Conservation (phyloP, 2,797 vertebrate species). For the Remorina albescens region DNA sequence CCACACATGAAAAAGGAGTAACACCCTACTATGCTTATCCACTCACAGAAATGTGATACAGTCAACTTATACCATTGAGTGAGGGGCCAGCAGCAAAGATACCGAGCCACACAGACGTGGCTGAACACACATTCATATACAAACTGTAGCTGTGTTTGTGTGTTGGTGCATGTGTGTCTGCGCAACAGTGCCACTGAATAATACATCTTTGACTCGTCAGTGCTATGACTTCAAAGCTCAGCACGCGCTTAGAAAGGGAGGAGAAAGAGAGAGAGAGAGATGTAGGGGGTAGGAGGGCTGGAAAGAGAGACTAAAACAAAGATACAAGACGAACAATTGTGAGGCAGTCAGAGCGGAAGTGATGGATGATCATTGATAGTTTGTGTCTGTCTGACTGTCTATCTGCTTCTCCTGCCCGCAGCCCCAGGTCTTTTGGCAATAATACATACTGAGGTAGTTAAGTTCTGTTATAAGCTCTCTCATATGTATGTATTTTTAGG, state of each 20-base stretch:
- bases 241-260: constrained; percentile 69
- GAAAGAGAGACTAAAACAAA: constrained; percentile 69
- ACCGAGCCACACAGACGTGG: constrained; percentile 45
- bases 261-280: constrained; percentile 49
- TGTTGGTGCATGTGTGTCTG: constrained; percentile 54
- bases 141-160: constrained; percentile 31
- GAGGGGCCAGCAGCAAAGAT: constrained; percentile 49
- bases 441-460: constrained; percentile 10
- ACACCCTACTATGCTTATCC: constrained; percentile 39
- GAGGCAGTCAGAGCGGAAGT: constrained; percentile 71
- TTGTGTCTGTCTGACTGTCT: constrained; percentile 40
- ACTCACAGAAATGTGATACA: constrained; percentile 64
- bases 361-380: constrained; percentile 58
- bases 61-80: constrained; percentile 63
- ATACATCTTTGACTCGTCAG: constrained; percentile 85
- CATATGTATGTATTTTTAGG: neutral
- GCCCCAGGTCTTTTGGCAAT: constrained; percentile 7
- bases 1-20: constrained; percentile 34
- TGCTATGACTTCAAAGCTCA: constrained; percentile 79
- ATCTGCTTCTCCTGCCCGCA: constrained; percentile 30
- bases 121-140: constrained; percentile 30
- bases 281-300: constrained; percentile 45
- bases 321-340: constrained; percentile 61
- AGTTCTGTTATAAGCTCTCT: constrained; percentile 15
- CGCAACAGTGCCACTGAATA: constrained; percentile 82